Percentiles rank a stretch among this genome's conserved stretches.
phyloP scores from a whole-genome alignment of 2,888 invertebrate genomes.

The Andrena camellia region DNA sequence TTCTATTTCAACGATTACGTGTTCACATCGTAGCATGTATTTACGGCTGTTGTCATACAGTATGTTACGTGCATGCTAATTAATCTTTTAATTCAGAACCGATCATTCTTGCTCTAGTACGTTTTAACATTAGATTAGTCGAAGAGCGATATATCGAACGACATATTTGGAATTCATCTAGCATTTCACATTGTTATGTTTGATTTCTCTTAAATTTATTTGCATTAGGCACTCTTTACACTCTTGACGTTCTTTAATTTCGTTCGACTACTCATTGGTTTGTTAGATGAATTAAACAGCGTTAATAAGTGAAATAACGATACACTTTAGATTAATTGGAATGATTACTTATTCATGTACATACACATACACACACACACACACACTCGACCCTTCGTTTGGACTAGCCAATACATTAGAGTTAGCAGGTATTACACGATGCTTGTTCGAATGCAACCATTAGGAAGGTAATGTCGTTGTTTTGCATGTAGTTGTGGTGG shows the following conservation, averaged over 20 bases:
- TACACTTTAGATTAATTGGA: neutral
- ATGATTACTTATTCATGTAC: slow-evolving; percentile 35
- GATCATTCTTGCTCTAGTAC: slow-evolving; percentile 30
- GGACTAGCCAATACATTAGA: slow-evolving; percentile 39
- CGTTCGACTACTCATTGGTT: neutral
- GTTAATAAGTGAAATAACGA: neutral
- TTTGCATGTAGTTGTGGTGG: slow-evolving; percentile 87
- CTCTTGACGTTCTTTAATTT: neutral
- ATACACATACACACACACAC: slow-evolving; percentile 19
- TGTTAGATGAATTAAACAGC: neutral
- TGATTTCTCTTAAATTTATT: slow-evolving; percentile 18
- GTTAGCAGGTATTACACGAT: slow-evolving; percentile 60
- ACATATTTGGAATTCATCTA: neutral
- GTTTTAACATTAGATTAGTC: slow-evolving; percentile 40
- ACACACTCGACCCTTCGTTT: slow-evolving; percentile 12
- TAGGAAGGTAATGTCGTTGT: slow-evolving; percentile 83
- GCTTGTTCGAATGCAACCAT: slow-evolving; percentile 77
- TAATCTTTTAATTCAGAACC: slow-evolving; percentile 38
- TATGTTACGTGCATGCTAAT: slow-evolving; percentile 66
- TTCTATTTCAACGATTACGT: slow-evolving; percentile 34
- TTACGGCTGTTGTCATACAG: slow-evolving; percentile 51
- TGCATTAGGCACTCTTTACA: neutral
- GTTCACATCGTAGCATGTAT: slow-evolving; percentile 64
- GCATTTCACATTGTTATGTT: neutral
- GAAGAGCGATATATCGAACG: slow-evolving; percentile 2